phyloP scores from a whole-genome alignment of 1,140 invertebrate genomes.

The Oedothorax gibbosus region DNA sequence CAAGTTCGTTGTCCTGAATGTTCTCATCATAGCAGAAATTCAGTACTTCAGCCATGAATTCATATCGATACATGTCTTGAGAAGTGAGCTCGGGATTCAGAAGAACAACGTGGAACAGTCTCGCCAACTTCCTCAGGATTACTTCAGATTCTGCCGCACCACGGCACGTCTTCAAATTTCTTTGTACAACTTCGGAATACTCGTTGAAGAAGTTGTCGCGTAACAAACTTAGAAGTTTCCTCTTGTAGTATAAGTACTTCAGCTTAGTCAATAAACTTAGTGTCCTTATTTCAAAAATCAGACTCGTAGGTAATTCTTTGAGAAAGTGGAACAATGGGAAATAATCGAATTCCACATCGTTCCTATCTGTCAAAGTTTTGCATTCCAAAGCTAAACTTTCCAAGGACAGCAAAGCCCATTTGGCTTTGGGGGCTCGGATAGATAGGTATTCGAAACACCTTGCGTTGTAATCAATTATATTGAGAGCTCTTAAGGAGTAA shows the following conservation, averaged over 20 bases:
- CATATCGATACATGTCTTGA: slow-evolving; percentile 19
- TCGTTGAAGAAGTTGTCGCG: slow-evolving; percentile 23
- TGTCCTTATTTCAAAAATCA: slow-evolving; percentile 11
- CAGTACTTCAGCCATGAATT: slow-evolving; percentile 36
- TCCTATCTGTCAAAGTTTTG: slow-evolving; percentile 22
- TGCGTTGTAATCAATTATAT: slow-evolving; percentile 25
- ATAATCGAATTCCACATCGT: slow-evolving; percentile 25
- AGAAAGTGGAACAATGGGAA: slow-evolving; percentile 7
- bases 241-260: slow-evolving; percentile 29
- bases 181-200: neutral
- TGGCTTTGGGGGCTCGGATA: neutral
- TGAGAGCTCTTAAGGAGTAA: slow-evolving; percentile 9
- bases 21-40: neutral
- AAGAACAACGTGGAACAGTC: neutral
- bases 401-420: slow-evolving; percentile 34
- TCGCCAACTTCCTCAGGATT: slow-evolving; percentile 1
- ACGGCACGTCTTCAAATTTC: neutral
- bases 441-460: slow-evolving; percentile 5
- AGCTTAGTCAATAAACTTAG: slow-evolving; percentile 2
- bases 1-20: slow-evolving; percentile 8
- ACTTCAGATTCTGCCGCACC: neutral
- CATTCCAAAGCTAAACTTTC: slow-evolving; percentile 7
- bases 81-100: neutral
- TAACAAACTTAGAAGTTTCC: slow-evolving; percentile 5
- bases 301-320: slow-evolving; percentile 1